phyloP scores from a whole-genome alignment of 2,797 vertebrate species.

The Cuniculus paca region DNA sequence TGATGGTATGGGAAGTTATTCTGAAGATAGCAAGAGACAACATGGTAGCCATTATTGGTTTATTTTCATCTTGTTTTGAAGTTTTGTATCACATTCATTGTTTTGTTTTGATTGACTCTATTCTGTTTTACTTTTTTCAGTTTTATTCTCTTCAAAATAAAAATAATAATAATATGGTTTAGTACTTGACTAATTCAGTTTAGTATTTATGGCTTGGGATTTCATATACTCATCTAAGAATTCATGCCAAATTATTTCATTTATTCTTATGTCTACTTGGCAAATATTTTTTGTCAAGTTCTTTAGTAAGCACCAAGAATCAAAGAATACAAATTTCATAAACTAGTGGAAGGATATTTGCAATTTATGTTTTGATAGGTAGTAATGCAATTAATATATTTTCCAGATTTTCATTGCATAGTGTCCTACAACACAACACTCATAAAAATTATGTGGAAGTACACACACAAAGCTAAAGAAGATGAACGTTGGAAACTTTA shows the following conservation, averaged over 20 bases:
- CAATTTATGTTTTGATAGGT: constrained; percentile 42
- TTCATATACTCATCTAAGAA: constrained; percentile 43
- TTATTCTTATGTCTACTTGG: background rate
- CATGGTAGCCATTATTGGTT: too few species aligned
- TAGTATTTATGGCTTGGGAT: background rate
- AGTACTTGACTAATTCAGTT: background rate
- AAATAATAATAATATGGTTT: background rate
- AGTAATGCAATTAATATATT: background rate
- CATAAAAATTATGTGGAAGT: background rate
- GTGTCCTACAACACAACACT: background rate
- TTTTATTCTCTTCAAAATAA: too few species aligned
- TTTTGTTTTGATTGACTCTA: too few species aligned
- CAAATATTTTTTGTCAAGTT: constrained; percentile 34
- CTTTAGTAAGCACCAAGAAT: constrained; percentile 42
- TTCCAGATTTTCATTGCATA: background rate
- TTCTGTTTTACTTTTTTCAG: too few species aligned
- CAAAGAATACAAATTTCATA: constrained; percentile 40
- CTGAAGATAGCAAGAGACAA: too few species aligned
- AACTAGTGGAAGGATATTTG: background rate
- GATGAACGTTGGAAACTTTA: background rate
- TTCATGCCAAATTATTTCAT: constrained; percentile 16
- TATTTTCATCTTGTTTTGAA: too few species aligned
- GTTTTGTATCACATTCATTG: too few species aligned
- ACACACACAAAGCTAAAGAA: background rate
- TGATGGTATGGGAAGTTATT: too few species aligned